Evolutionary conservation across 2,888 invertebrate species (phyloP).

Genomic region (Eupsilia transversa): DNA sequence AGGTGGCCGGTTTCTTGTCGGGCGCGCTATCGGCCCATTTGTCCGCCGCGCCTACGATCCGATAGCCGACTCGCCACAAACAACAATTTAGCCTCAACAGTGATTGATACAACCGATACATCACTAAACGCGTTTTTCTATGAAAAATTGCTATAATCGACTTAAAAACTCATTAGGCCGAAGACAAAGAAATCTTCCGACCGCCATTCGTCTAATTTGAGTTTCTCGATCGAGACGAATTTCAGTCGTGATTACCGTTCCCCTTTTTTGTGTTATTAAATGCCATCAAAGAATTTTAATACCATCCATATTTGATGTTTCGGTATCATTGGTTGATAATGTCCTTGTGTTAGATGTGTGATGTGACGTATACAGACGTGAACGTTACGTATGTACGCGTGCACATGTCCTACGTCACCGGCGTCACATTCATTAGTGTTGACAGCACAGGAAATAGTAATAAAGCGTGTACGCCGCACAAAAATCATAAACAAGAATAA

Average conservation of each 20-base stretch:
- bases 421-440: conserved; percentile 83
- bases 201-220: conserved; percentile 89
- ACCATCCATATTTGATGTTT: conserved; percentile 68
- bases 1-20: conserved; percentile 68
- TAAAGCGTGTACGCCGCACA: conserved; percentile 80
- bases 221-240: conserved; percentile 89
- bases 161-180: conserved; percentile 91
- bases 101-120: conserved; percentile 90
- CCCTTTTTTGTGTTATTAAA: conserved; percentile 84
- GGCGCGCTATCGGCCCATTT: conserved; percentile 76
- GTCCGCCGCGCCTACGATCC: conserved; percentile 79
- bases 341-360: conserved; percentile 38
- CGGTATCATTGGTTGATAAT: conserved; percentile 62
- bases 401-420: conserved; percentile 82
- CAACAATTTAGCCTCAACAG: conserved; percentile 87
- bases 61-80: conserved; percentile 81
- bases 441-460: conserved; percentile 88
- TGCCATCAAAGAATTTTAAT: conserved; percentile 80
- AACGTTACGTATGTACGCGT: conserved; percentile 40
- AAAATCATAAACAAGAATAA: conserved; percentile 86
- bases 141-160: conserved; percentile 91
- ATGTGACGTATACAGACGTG: conserved; percentile 1
- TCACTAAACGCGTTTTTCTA: conserved; percentile 91
- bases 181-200: conserved; percentile 89
- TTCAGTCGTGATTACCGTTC: conserved; percentile 84